These are phyloP conservation scores for Montipora foliosa DNA, from an alignment of 64 coral and sea anemone genomes.

Conservation along the genomic window DNA sequence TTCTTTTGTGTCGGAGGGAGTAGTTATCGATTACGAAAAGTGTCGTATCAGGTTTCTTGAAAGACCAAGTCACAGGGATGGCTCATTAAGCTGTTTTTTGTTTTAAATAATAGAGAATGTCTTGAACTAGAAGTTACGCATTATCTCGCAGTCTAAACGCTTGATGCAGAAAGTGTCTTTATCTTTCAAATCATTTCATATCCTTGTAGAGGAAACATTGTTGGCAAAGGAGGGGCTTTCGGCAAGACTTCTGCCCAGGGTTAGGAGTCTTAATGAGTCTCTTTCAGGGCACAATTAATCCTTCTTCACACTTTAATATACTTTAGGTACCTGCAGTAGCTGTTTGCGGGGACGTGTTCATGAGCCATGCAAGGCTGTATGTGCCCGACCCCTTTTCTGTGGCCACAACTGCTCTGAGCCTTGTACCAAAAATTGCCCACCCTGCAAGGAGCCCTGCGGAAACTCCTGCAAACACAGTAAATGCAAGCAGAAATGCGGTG, in stretches of 20 bases:
- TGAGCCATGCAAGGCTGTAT: slow-evolving; percentile 31
- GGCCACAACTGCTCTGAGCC: slow-evolving; percentile 65
- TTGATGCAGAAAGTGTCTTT: background rate
- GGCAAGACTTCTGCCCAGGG: too few species aligned
- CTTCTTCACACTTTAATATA: background rate
- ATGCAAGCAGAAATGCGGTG: slow-evolving; percentile 73
- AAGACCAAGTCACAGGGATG: too few species aligned
- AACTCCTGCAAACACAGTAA: slow-evolving; percentile 67
- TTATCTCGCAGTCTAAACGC: too few species aligned
- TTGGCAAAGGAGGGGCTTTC: too few species aligned
- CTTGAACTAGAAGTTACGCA: too few species aligned
- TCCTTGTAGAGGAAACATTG: too few species aligned
- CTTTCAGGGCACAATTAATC: background rate
- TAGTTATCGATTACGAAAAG: background rate
- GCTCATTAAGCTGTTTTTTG: too few species aligned
- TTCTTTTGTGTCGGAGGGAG: too few species aligned
- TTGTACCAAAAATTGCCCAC: slow-evolving; percentile 84
- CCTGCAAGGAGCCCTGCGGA: slow-evolving; percentile 63
- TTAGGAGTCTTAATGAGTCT: too few species aligned
- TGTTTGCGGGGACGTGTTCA: slow-evolving; percentile 54
- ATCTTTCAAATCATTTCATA: too few species aligned
- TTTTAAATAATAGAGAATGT: too few species aligned
- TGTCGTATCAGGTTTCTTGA: too few species aligned
- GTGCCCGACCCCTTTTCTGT: slow-evolving; percentile 67
- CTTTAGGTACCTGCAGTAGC: slow-evolving; percentile 32